Evolutionary conservation across 2,888 invertebrate genomes (phyloP).

Genomic region (Polydrusus pterygomalis): DNA sequence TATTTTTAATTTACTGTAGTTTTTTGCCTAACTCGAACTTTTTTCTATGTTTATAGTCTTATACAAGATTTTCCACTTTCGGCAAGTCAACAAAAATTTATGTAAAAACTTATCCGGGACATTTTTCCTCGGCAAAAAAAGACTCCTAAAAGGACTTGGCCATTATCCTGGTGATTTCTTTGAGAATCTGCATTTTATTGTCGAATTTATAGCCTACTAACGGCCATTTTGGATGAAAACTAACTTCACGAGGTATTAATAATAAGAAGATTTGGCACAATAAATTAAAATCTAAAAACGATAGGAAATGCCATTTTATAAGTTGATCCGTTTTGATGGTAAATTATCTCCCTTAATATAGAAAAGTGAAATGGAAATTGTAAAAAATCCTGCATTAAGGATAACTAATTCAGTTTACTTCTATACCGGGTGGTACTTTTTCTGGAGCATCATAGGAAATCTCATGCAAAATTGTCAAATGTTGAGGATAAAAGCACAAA

Average conservation of each 20-base stretch:
- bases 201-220: conserved; percentile 52
- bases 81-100: conserved; percentile 45
- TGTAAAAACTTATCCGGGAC: conserved; percentile 52
- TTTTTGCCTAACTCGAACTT: conserved; percentile 21
- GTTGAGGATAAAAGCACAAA: too few relatives aligned
- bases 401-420: too few relatives aligned
- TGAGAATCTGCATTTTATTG: conserved; percentile 55
- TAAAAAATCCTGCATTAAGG: too few relatives aligned
- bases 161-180: conserved; percentile 52
- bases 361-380: too few relatives aligned
- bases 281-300: conserved; percentile 40
- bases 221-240: conserved; percentile 41
- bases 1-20: conserved; percentile 9
- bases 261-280: conserved; percentile 37
- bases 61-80: conserved; percentile 43
- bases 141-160: conserved; percentile 45
- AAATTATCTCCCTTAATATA: too few relatives aligned
- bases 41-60: conserved; percentile 38
- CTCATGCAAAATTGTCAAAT: too few relatives aligned
- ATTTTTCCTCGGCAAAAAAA: conserved; percentile 47
- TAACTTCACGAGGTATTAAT: conserved; percentile 46
- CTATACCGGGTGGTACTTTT: too few relatives aligned
- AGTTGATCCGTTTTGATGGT: background rate
- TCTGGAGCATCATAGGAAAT: too few relatives aligned
- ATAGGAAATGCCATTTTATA: conserved; percentile 34